A percentile compares a stretch with the other conserved stretches of the same genome.
phyloP scores from a whole-genome alignment of 1,140 invertebrate genomes.

The Pararge aegeria region DNA sequence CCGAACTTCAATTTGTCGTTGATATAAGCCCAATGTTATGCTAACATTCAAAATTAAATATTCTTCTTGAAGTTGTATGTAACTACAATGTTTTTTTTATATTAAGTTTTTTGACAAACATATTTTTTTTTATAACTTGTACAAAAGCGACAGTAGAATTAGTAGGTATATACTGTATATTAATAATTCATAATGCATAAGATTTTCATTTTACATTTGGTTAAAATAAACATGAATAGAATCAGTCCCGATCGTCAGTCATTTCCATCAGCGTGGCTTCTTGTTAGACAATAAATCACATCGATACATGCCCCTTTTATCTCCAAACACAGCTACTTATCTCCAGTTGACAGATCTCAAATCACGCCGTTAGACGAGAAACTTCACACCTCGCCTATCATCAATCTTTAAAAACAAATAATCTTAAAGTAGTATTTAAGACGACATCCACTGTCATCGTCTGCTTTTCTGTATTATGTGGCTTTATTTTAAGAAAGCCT shows the following conservation, averaged over 20 bases:
- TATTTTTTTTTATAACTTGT: too few relatives aligned
- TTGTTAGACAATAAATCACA: slow-evolving; percentile 22
- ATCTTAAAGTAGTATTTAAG: slow-evolving; percentile 27
- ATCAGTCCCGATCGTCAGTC: neutral
- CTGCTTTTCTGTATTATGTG: neutral
- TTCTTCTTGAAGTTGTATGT: too few relatives aligned
- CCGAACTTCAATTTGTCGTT: too few relatives aligned
- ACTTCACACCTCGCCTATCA: slow-evolving; percentile 61
- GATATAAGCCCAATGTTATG: too few relatives aligned
- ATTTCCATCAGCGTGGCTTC: neutral
- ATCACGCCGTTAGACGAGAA: slow-evolving; percentile 32
- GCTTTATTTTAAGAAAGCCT: too few relatives aligned
- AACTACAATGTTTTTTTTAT: too few relatives aligned
- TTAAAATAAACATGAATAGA: neutral
- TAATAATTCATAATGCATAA: too few relatives aligned
- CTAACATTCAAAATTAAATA: too few relatives aligned
- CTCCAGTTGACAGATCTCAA: slow-evolving; percentile 33
- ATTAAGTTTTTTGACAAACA: too few relatives aligned
- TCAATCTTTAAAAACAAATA: slow-evolving; percentile 65
- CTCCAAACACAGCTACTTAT: slow-evolving; percentile 29
- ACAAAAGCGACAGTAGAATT: too few relatives aligned
- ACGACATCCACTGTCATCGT: slow-evolving; percentile 15
- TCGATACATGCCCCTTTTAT: slow-evolving; percentile 18
- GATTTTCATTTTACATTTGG: too few relatives aligned
- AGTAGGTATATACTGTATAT: too few relatives aligned